Evolutionary conservation across 2,797 vertebrate genomes (phyloP).

Genomic region (Periparus ater): DNA sequence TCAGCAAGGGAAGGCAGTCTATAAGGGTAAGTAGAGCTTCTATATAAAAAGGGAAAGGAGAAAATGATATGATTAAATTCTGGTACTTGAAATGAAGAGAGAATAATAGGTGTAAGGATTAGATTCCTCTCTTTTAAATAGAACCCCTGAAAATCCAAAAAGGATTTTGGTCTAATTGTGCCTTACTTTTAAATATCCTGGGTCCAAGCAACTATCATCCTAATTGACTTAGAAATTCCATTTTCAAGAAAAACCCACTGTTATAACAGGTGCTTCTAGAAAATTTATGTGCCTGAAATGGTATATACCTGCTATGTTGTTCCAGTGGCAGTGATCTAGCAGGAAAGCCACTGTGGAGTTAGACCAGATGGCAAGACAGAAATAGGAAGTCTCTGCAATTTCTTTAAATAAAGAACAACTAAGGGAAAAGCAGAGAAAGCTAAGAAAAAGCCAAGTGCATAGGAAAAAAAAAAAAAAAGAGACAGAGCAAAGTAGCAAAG

Average conservation of each 20-base stretch:
- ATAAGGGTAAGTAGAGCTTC: neutral
- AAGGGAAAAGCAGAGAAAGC: neutral
- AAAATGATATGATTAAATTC: neutral
- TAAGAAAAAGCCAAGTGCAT: neutral
- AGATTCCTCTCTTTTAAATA: neutral
- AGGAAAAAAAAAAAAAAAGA: neutral
- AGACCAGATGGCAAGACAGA: neutral
- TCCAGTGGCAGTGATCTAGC: neutral
- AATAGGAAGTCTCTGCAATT: neutral
- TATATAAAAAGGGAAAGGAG: neutral
- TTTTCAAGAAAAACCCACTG: neutral
- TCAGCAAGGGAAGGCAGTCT: neutral
- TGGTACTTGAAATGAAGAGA: neutral
- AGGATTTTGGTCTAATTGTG: neutral
- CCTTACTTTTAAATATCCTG: neutral
- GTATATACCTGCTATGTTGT: neutral
- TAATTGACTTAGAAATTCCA: neutral
- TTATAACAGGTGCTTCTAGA: constrained; percentile 3
- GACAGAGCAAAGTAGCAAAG: neutral
- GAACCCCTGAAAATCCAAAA: neutral
- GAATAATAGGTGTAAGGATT: neutral
- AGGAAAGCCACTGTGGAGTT: neutral
- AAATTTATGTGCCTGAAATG: neutral
- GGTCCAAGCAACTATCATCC: neutral
- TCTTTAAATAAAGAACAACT: neutral